Percentiles rank a stretch among this genome's conserved stretches.
phyloP scores from a whole-genome alignment of 2,113 vertebrate species.

The Bubo blakistoni region DNA sequence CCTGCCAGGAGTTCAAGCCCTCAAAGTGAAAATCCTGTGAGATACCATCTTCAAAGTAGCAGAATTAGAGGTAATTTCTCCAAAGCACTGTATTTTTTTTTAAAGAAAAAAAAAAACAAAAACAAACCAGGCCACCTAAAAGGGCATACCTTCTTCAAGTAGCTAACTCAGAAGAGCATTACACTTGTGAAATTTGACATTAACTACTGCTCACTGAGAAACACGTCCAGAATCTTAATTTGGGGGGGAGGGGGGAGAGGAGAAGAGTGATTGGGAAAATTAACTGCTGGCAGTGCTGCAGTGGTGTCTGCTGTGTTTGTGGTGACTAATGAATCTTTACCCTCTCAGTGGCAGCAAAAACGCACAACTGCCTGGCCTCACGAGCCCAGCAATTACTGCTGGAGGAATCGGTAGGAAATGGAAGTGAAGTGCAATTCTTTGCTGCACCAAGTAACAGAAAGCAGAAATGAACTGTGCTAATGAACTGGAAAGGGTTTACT shows the following conservation, averaged over 20 bases:
- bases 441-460: neutral
- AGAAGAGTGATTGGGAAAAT: neutral
- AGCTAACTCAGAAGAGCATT: neutral
- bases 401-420: neutral
- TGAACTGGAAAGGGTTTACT: neutral
- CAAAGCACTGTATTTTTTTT: neutral
- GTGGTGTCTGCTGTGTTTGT: neutral
- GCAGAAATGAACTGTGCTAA: neutral
- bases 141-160: neutral
- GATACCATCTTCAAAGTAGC: conserved; percentile 51
- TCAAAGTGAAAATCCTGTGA: conserved; percentile 56
- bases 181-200: conserved; percentile 26
- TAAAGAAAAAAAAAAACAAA: neutral
- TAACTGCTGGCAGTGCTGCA: conserved; percentile 5
- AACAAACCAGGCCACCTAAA: neutral
- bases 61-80: conserved; percentile 56
- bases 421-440: neutral
- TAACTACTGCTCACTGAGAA: neutral
- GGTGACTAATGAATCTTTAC: conserved; percentile 29
- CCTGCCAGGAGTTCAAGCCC: conserved; percentile 58
- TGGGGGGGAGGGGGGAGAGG: neutral
- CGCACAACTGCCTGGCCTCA: neutral
- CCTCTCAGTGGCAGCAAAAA: conserved; percentile 18
- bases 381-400: neutral
- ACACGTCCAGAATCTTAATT: conserved; percentile 48